These are phyloP conservation scores for Champsocephalus esox DNA, from an alignment of 2,797 vertebrate species.

Conservation along the genomic window DNA sequence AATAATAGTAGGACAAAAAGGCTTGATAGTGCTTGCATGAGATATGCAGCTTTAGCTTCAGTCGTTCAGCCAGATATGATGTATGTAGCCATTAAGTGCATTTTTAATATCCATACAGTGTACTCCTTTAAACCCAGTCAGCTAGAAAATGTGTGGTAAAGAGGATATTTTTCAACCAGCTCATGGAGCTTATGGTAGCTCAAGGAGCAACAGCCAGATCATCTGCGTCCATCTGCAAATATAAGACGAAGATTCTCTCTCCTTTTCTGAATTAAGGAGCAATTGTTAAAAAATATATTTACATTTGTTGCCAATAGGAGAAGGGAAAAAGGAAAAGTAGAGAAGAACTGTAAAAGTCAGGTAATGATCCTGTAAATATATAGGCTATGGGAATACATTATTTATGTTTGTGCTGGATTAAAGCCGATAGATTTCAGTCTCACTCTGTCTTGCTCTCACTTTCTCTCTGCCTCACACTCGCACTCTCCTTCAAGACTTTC, in stretches of 20 bases:
- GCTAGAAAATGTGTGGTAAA: background rate
- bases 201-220: background rate
- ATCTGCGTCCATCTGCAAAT: background rate
- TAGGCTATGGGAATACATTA: background rate
- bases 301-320: no score
- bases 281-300: no score
- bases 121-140: background rate
- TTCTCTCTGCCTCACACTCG: slow-evolving; percentile 20
- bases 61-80: no score
- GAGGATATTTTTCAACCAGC: background rate
- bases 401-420: slow-evolving; percentile 10
- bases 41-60: no score
- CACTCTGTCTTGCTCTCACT: slow-evolving; percentile 2
- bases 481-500: slow-evolving; percentile 69
- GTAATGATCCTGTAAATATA: background rate
- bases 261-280: no score
- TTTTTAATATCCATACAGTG: background rate
- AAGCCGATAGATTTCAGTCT: slow-evolving; percentile 27
- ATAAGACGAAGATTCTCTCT: no score
- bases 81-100: background rate
- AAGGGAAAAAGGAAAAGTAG: no score
- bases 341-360: no score
- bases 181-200: background rate
- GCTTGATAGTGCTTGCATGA: no score
- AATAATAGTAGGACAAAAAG: no score